These are phyloP conservation scores for Tethea ocularis DNA, from an alignment of 2,888 invertebrate genomes.

Conservation along the genomic window DNA sequence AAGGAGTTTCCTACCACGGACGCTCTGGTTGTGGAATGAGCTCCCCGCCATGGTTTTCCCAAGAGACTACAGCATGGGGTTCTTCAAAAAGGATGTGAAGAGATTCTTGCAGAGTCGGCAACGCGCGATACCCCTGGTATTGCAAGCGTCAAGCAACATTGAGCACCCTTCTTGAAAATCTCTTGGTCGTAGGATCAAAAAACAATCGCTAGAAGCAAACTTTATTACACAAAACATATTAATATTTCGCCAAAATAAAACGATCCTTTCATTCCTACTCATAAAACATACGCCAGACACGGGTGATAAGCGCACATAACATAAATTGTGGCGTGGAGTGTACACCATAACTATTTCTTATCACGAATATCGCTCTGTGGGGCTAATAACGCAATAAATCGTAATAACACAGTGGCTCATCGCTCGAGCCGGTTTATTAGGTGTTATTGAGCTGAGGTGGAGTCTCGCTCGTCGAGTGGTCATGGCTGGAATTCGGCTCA, in stretches of 20 bases:
- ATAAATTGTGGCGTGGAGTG: constrained; percentile 12
- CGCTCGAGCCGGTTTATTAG: constrained; percentile 32
- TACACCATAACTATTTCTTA: constrained; percentile 28
- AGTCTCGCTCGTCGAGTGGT: not conserved
- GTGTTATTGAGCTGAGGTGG: constrained; percentile 29
- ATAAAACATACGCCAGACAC: constrained; percentile 5
- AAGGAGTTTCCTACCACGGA: too few relatives aligned
- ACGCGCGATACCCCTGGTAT: too few relatives aligned
- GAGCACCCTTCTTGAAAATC: too few relatives aligned
- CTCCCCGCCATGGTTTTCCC: too few relatives aligned
- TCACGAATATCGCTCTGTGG: constrained; percentile 23
- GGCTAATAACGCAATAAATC: constrained; percentile 42
- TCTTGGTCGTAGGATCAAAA: too few relatives aligned
- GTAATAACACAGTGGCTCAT: constrained; percentile 35
- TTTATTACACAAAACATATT: not conserved
- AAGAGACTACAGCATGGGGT: too few relatives aligned
- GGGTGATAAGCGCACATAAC: constrained; percentile 14
- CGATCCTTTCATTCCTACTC: not conserved
- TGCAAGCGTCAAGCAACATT: too few relatives aligned
- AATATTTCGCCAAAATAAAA: not conserved
- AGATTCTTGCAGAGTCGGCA: too few relatives aligned
- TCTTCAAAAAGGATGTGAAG: too few relatives aligned
- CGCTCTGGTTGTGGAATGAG: too few relatives aligned
- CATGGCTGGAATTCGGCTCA: not conserved
- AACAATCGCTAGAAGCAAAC: too few relatives aligned